A percentile compares a stretch with the other conserved stretches of the same genome.
These are phyloP conservation scores for Tenthredo scrophulariae DNA, from an alignment of 2,888 invertebrate genomes.

Conservation along the genomic window DNA sequence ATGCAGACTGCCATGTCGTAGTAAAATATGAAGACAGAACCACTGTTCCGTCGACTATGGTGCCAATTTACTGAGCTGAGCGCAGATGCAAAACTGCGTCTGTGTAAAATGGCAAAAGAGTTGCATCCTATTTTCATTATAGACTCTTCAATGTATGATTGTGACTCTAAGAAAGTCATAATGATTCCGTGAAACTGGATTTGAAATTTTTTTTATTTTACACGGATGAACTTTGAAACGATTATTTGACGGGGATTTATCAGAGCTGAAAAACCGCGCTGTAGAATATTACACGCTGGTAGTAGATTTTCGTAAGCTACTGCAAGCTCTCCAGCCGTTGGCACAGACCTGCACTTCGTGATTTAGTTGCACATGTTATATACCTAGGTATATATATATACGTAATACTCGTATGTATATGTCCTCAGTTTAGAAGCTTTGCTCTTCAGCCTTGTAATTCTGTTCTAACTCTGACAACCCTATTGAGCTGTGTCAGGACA, in stretches of 20 bases:
- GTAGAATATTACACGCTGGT: slow-evolving; percentile 3
- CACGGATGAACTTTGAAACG: not conserved
- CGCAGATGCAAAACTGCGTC: not conserved
- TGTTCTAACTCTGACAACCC: not conserved
- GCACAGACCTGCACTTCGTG: slow-evolving; percentile 10
- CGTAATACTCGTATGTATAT: not conserved
- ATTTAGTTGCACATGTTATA: not conserved
- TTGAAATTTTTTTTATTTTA: not conserved
- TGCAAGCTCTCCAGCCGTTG: slow-evolving; percentile 8
- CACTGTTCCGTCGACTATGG: not conserved
- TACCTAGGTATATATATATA: slow-evolving; percentile 3
- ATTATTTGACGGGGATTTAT: not conserved
- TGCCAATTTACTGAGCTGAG: not conserved
- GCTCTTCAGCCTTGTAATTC: slow-evolving; percentile 4
- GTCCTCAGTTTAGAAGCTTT: not conserved
- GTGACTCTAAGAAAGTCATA: not conserved
- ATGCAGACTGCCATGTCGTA: not conserved
- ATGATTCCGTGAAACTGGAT: not conserved
- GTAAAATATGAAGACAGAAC: slow-evolving; percentile 3
- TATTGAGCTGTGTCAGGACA: slow-evolving; percentile 1
- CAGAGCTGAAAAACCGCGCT: not conserved
- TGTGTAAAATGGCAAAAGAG: not conserved
- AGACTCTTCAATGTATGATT: not conserved
- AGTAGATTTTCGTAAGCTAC: not conserved
- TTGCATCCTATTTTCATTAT: not conserved